These are phyloP conservation scores for Enteromius viviparus DNA, from an alignment of 2,797 vertebrate genomes.

Conservation along the genomic window DNA sequence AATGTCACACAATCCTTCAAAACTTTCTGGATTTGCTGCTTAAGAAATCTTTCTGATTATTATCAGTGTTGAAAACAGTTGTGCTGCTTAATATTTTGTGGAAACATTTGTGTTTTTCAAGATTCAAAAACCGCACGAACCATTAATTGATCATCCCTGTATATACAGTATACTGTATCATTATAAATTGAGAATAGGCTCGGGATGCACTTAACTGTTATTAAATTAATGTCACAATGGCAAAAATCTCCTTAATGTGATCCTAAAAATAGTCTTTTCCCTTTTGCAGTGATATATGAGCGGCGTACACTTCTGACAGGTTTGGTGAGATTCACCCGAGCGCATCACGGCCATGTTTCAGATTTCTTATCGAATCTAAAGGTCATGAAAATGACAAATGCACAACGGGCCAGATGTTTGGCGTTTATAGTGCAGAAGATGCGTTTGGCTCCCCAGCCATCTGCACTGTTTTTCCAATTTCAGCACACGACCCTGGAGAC, in stretches of 20 bases:
- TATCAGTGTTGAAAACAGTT: too few species aligned
- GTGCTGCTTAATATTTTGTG: neutral
- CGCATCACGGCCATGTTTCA: conserved; percentile 21
- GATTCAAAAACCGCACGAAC: too few species aligned
- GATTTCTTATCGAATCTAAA: conserved; percentile 47
- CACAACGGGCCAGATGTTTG: conserved; percentile 43
- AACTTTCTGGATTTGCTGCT: neutral
- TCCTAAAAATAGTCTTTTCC: neutral
- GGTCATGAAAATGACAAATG: conserved; percentile 52
- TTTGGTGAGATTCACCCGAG: conserved; percentile 3
- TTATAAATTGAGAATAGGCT: neutral
- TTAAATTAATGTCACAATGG: neutral
- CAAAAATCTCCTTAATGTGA: conserved; percentile 12
- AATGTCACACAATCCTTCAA: neutral
- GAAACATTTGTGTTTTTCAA: neutral
- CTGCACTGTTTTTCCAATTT: conserved; percentile 45
- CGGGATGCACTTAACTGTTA: neutral
- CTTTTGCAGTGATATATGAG: conserved; percentile 8
- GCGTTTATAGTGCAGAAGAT: conserved; percentile 7
- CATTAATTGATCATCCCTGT: too few species aligned
- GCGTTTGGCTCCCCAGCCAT: conserved; percentile 39
- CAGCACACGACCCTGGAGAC: conserved; percentile 47
- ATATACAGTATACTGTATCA: too few species aligned
- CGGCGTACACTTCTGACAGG: neutral
- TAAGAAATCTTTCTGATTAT: neutral